Evolutionary conservation across 30 jellyfish, hydroid and myxozoan species (phyloP), one percentile per base, ranked within the genome.

Genomic region (Pseudorhiza aurosa): DNA sequence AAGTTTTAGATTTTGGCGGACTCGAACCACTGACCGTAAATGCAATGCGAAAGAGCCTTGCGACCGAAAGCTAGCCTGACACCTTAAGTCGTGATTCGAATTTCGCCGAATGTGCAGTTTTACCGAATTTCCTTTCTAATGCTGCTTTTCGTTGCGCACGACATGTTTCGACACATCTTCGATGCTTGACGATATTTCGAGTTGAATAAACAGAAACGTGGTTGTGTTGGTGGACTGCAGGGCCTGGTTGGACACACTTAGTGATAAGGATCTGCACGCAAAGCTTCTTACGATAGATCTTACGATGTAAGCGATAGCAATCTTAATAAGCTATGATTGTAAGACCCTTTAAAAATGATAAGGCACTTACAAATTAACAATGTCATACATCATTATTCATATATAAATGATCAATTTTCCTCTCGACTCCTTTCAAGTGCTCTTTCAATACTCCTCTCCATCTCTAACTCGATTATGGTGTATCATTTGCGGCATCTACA

Each of bases 401-500:
- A 6, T 53, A 8, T 2, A 53, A 53, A 36, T 53, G 37, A 53
- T 53, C 36, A 53, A 53, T 53, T 18, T 8, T 53, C 67, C n/a
- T 53, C 14, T 53, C 33, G 14, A 15, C 22, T 53, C 6, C 24
- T n/a, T 15, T 53, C 37, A 2, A 53, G 24, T 53, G n/a, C 67
- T 21, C 24, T 18, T 53, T n/a, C n/a, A n/a, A n/a, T n/a, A n/a
- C n/a, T n/a, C n/a, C n/a, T 21, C 36, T 2, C 0, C 8, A 53
- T 21, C 65, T 50, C 51, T 59, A 77, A 77, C 50, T 65, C 65
- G 36, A 42, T 77, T 62, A 15, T 7, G 17, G 10, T 31, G 79
- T 77, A 77, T 77, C 89, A 18, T 22, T 43, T 47, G 44, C 89
- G 89, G 89, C 79, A 77, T 77, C 89, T 77, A 0, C 10, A 76